A percentile compares a stretch with the other conserved stretches of the same genome.
Conservation (phyloP, 2,113 vertebrate genomes). For the Halichoerus grypus region DNA sequence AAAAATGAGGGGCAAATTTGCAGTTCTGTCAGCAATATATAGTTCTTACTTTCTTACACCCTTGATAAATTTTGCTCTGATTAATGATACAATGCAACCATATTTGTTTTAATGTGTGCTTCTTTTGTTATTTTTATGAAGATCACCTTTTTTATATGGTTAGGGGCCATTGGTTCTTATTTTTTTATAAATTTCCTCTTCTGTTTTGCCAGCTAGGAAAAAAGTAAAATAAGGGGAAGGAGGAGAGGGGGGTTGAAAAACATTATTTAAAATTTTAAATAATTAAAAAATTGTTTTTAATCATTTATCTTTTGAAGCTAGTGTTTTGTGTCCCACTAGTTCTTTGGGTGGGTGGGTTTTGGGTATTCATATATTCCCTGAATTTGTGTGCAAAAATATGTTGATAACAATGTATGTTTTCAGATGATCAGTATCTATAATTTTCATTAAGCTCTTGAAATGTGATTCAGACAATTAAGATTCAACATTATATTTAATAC, state of each 20-base stretch:
- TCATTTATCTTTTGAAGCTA: not conserved
- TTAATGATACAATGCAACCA: not conserved
- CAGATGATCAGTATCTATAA: not conserved
- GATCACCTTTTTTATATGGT: not conserved
- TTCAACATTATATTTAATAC: not conserved
- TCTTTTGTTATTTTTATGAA: not conserved
- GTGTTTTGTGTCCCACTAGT: not conserved
- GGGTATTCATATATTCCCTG: not conserved
- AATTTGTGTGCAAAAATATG: not conserved
- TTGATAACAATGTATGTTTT: not conserved
- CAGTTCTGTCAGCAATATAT: not conserved
- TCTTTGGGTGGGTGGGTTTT: not conserved
- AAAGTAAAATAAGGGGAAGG: not conserved
- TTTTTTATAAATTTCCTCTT: not conserved
- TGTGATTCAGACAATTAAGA: not conserved
- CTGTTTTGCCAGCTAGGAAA: not conserved
- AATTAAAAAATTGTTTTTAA: not conserved
- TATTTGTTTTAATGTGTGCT: not conserved
- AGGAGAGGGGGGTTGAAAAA: not conserved
- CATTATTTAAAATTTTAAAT: not conserved
- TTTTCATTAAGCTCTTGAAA: conserved; percentile 11
- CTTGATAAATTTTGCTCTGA: not conserved
- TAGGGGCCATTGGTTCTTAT: not conserved
- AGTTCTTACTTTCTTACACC: not conserved
- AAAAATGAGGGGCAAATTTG: not conserved